These are phyloP conservation scores for Brachypteracias leptosomus DNA, from an alignment of 2,113 vertebrate species.

Conservation along the genomic window DNA sequence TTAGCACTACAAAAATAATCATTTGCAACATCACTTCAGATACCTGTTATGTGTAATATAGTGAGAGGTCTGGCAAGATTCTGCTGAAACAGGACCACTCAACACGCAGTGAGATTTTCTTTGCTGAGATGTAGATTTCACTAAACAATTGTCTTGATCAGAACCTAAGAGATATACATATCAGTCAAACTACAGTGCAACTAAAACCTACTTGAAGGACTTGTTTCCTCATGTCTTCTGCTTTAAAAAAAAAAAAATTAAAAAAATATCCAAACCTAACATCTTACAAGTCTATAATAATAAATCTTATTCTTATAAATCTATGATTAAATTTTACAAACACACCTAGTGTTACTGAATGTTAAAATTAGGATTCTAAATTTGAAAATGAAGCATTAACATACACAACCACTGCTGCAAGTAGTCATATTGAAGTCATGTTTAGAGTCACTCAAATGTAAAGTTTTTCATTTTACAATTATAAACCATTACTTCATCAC, in stretches of 20 bases:
- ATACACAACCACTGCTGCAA: background rate
- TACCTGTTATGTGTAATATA: conserved; percentile 82
- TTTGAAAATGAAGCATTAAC: background rate
- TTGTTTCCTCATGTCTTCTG: background rate
- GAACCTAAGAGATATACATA: conserved; percentile 48
- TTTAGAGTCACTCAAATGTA: background rate
- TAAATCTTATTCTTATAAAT: background rate
- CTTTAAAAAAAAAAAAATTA: background rate
- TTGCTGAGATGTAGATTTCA: conserved; percentile 40
- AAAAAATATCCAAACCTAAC: background rate
- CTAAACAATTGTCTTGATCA: conserved; percentile 60
- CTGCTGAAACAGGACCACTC: conserved; percentile 72
- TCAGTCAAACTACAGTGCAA: background rate
- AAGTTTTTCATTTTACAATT: background rate
- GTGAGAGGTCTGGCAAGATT: conserved; percentile 75
- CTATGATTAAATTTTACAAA: background rate
- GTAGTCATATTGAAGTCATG: background rate
- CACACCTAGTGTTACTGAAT: background rate
- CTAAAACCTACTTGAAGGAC: background rate
- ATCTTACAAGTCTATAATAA: background rate
- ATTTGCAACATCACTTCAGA: background rate
- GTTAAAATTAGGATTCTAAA: background rate
- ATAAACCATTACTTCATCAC: too few relatives aligned
- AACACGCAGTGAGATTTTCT: conserved; percentile 14
- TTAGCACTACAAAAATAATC: background rate